Evolutionary conservation across 2,113 vertebrate genomes (phyloP).

Genomic region (Echinops telfairi): DNA sequence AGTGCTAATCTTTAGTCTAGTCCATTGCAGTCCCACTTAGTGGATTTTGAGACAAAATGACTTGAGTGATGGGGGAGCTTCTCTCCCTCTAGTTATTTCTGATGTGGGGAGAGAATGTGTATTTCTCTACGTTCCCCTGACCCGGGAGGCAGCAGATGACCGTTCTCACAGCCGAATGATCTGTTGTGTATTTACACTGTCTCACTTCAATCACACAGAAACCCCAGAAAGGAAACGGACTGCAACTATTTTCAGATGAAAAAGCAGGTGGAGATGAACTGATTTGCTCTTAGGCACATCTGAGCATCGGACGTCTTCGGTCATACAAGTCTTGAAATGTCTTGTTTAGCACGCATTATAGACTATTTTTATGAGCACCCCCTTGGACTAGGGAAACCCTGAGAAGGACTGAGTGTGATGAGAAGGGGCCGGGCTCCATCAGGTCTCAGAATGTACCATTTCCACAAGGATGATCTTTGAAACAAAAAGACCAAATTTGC

Average conservation of each 20-base stretch:
- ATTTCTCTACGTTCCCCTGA: not conserved
- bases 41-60: not conserved
- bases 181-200: not conserved
- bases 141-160: not conserved
- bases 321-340: not conserved
- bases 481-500: not conserved
- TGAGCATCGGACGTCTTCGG: not conserved
- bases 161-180: not conserved
- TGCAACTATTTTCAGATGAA: constrained; percentile 3
- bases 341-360: not conserved
- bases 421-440: too few relatives aligned
- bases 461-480: not conserved
- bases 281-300: not conserved
- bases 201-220: not conserved
- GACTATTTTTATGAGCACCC: not conserved
- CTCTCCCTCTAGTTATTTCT: not conserved
- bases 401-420: not conserved
- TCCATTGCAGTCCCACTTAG: not conserved
- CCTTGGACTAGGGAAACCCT: not conserved
- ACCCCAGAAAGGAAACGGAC: not conserved
- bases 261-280: not conserved
- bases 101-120: not conserved
- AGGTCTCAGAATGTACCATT: not conserved
- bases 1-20: not conserved
- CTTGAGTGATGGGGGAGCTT: not conserved